Evolutionary conservation across 2,888 invertebrate species (phyloP).

Genomic region (Selenia dentaria): DNA sequence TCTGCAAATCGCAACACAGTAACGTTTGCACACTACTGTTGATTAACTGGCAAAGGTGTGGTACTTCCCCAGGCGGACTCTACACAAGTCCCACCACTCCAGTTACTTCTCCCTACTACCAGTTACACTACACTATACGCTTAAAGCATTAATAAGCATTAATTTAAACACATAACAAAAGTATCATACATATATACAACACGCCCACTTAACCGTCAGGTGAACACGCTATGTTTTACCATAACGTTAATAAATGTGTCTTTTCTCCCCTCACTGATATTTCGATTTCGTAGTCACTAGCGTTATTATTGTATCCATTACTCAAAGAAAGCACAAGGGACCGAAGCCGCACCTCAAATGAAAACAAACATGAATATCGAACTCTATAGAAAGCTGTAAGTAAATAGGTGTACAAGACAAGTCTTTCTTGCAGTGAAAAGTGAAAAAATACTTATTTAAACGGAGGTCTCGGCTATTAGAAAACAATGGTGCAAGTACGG

Average conservation of each 20-base stretch:
- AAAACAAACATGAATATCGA: constrained; percentile 30
- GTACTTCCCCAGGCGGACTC: too few species aligned
- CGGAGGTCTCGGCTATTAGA: constrained; percentile 11
- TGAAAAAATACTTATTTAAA: constrained; percentile 13
- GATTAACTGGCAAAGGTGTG: too few species aligned
- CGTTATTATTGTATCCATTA: constrained; percentile 42
- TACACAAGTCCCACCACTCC: too few species aligned
- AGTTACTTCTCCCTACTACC: too few species aligned
- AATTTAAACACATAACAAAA: too few species aligned
- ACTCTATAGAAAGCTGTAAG: constrained; percentile 29
- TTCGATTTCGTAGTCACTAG: constrained; percentile 50
- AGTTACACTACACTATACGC: too few species aligned
- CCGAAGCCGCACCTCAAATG: constrained; percentile 46
- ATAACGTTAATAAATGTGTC: constrained; percentile 40
- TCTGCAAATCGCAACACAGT: too few species aligned
- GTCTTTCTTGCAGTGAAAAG: constrained; percentile 9
- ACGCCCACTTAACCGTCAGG: constrained; percentile 40
- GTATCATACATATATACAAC: background rate
- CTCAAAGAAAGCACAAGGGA: constrained; percentile 40
- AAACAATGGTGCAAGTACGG: constrained; percentile 24
- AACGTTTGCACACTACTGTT: too few species aligned
- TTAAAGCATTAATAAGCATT: too few species aligned
- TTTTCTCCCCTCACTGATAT: constrained; percentile 56
- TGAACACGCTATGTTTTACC: constrained; percentile 54
- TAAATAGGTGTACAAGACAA: constrained; percentile 20